A percentile compares a stretch with the other conserved stretches of the same genome.
These are phyloP conservation scores for Trinorchestia longiramus DNA, from an alignment of 1,140 invertebrate genomes.

Conservation along the genomic window DNA sequence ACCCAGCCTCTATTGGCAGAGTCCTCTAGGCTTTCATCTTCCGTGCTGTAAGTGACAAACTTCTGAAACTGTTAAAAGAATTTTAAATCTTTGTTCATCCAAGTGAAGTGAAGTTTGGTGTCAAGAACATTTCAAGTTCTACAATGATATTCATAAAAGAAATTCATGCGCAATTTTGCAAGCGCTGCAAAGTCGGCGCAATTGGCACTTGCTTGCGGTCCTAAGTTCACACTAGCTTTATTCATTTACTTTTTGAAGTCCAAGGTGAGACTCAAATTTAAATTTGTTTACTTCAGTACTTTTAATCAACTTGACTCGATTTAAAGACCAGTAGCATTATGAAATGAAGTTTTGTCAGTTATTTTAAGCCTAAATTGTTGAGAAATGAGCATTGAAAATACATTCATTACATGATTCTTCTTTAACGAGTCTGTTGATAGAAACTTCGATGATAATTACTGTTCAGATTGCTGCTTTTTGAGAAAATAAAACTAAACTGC, in stretches of 20 bases:
- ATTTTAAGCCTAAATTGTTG: background rate
- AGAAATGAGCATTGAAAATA: no score
- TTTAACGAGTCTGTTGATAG: no score
- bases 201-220: background rate
- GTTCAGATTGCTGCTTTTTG: no score
- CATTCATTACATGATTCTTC: no score
- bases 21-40: background rate
- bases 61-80: background rate
- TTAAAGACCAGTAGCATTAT: background rate
- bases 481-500: no score
- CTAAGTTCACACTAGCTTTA: background rate
- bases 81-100: background rate
- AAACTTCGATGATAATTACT: no score
- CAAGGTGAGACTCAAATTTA: background rate
- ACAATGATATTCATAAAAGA: background rate
- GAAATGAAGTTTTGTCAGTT: background rate
- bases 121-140: background rate
- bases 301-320: background rate
- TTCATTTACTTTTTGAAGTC: background rate
- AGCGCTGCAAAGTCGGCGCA: background rate
- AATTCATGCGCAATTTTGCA: background rate
- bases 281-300: background rate
- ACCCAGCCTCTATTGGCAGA: background rate
- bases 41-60: background rate
- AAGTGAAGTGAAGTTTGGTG: slow-evolving; percentile 7